Evolutionary conservation across 2,113 vertebrate species (phyloP).

Genomic region (Machaerirhynchus nigripectus): DNA sequence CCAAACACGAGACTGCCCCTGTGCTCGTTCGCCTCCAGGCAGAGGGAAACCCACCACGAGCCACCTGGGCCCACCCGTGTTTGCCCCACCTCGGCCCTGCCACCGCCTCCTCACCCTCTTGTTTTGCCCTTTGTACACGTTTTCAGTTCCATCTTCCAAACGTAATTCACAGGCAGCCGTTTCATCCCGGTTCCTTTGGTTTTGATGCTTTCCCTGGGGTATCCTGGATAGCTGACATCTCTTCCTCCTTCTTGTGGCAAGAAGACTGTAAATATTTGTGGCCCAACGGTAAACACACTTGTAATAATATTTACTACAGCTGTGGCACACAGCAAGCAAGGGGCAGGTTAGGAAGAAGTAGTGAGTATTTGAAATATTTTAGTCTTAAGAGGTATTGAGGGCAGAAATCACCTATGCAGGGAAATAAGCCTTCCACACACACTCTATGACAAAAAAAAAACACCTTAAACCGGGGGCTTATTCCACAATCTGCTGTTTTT

Average conservation of each 20-base stretch:
- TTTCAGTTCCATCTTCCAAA: background rate
- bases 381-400: background rate
- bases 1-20: background rate
- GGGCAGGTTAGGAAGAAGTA: background rate
- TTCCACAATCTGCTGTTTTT: background rate
- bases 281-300: background rate
- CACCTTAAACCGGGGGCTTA: background rate
- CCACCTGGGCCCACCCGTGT: background rate
- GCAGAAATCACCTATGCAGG: background rate
- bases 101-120: background rate
- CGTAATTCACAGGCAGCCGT: background rate
- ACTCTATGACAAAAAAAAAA: background rate
- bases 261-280: background rate
- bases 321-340: background rate
- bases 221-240: background rate
- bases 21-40: accelerated
- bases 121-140: background rate
- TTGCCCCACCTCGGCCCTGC: background rate
- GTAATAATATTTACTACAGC: background rate
- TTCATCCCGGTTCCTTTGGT: background rate
- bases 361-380: background rate
- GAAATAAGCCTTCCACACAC: accelerated
- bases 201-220: background rate
- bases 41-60: background rate
- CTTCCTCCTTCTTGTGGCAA: background rate